These are phyloP conservation scores for Pseudobourletiella spinata DNA, from an alignment of 1,140 invertebrate genomes.

Conservation along the genomic window DNA sequence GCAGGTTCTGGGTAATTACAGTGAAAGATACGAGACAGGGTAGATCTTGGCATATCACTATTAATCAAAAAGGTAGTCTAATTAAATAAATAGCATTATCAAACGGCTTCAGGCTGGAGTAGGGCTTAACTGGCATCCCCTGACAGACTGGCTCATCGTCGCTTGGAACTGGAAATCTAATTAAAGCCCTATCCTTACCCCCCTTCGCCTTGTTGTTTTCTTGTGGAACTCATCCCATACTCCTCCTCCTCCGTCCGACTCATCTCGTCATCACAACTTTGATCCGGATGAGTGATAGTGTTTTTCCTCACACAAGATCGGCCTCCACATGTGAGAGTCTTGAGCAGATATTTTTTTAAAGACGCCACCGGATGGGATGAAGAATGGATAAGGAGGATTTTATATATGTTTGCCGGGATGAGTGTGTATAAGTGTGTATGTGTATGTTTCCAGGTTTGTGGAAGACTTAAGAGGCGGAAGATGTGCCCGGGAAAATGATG, in stretches of 20 bases:
- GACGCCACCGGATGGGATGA: too few relatives aligned
- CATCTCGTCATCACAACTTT: background rate
- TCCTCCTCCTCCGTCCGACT: background rate
- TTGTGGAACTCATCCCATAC: background rate
- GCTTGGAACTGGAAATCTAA: background rate
- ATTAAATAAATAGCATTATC: background rate
- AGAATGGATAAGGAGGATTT: too few relatives aligned
- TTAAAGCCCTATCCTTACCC: background rate
- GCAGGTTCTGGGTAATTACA: background rate
- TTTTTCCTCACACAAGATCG: background rate
- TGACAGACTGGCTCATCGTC: background rate
- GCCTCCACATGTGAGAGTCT: too few relatives aligned
- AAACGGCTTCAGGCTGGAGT: too few relatives aligned
- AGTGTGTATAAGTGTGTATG: background rate
- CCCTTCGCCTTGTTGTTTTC: background rate
- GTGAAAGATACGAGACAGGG: background rate
- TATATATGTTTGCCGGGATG: too few relatives aligned
- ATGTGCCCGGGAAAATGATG: too few relatives aligned
- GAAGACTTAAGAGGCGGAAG: too few relatives aligned
- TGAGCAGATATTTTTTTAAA: too few relatives aligned
- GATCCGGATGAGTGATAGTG: background rate
- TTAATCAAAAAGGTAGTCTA: background rate
- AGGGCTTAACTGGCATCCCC: slow-evolving; percentile 1
- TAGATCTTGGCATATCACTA: background rate
- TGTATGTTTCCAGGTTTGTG: too few relatives aligned